Conservation (phyloP, 23 tunicate genomes). For the Ascidia mentula region DNA sequence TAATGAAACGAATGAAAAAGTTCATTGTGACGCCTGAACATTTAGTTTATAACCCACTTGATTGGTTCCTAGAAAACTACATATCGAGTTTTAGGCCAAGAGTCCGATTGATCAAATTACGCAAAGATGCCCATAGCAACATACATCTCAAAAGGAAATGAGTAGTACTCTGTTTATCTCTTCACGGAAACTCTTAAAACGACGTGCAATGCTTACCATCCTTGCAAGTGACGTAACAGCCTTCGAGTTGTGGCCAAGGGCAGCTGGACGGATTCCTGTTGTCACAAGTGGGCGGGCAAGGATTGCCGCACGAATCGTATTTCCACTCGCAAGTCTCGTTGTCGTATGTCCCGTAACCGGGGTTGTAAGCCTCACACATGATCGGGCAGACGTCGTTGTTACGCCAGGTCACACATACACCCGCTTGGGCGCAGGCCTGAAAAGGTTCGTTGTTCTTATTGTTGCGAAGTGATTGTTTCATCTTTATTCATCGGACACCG, state of each 20-base stretch:
- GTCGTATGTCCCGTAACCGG: slow-evolving; percentile 68
- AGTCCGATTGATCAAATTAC: background rate
- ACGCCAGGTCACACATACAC: slow-evolving; percentile 83
- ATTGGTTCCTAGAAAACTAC: background rate
- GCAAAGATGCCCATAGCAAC: background rate
- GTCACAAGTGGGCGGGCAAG: slow-evolving; percentile 91
- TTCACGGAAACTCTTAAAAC: background rate
- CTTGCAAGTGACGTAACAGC: slow-evolving; percentile 89
- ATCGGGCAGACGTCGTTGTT: slow-evolving; percentile 88
- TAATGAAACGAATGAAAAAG: background rate
- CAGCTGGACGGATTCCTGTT: slow-evolving; percentile 65
- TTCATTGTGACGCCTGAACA: background rate
- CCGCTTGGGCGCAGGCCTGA: slow-evolving; percentile 76
- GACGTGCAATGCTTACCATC: slow-evolving; percentile 43
- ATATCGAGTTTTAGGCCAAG: too few relatives aligned
- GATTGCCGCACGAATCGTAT: slow-evolving; percentile 87
- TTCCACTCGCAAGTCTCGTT: slow-evolving; percentile 82
- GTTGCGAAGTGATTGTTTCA: too few relatives aligned
- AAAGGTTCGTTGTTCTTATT: too few relatives aligned
- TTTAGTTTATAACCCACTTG: background rate
- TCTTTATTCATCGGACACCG: too few relatives aligned
- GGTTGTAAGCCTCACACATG: slow-evolving; percentile 95
- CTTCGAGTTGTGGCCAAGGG: slow-evolving; percentile 80
- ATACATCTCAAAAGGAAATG: background rate
- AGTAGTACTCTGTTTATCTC: background rate